Evolutionary conservation across 2,113 vertebrate genomes (phyloP).

Genomic region (Eleginops maclovinus): DNA sequence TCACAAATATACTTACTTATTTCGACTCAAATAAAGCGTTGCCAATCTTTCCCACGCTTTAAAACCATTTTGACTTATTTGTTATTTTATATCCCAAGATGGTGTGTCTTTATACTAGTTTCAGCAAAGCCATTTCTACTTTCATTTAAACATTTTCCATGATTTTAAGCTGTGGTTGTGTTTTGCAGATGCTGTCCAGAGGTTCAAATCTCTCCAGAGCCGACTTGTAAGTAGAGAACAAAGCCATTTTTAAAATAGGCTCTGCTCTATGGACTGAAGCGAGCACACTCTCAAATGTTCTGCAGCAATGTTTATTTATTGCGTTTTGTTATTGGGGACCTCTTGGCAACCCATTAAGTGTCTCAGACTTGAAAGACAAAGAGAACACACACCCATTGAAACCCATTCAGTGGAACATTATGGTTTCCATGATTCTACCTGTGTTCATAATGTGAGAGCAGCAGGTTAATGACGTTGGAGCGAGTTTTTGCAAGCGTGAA

Average conservation of each 20-base stretch:
- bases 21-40: too few relatives aligned
- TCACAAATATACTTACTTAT: too few relatives aligned
- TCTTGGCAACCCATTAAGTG: neutral
- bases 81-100: too few relatives aligned
- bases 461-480: constrained; percentile 1
- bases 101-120: neutral
- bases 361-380: neutral
- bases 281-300: neutral
- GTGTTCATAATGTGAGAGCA: neutral
- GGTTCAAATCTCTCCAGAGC: too few relatives aligned
- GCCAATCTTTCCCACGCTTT: too few relatives aligned
- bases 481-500: constrained; percentile 41
- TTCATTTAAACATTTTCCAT: neutral
- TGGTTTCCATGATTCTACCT: constrained; percentile 16
- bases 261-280: neutral
- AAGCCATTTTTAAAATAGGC: too few relatives aligned
- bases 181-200: neutral
- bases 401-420: neutral
- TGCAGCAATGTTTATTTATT: neutral
- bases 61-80: too few relatives aligned
- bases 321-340: neutral
- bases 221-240: too few relatives aligned
- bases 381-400: constrained; percentile 6
- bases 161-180: neutral
- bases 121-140: neutral